Evolutionary conservation across 2,888 invertebrate species (phyloP), one percentile per base, ranked within the genome.

Genomic region (Cephus sareptanus): DNA sequence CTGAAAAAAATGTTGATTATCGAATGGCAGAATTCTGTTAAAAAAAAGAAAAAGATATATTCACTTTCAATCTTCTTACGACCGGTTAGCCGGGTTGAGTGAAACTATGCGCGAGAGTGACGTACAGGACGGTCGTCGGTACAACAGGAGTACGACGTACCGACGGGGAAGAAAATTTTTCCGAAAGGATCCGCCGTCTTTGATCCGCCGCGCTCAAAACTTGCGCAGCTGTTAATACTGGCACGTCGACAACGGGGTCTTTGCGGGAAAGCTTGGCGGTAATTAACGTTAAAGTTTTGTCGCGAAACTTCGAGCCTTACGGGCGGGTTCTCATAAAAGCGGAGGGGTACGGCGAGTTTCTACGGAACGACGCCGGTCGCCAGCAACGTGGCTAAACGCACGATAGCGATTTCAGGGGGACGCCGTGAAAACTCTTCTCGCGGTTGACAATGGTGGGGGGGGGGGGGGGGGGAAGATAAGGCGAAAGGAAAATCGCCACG

Each of bases 371-470:
- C 56, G 23, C 23, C 23, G 56, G 56, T 23, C 56, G 56, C 23
- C 56, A 9, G 15, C 6, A 23, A 9, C 23, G 23, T 15, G 15
- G 56, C 56, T 56, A 87, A 88, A 86, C 88, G 89, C 89, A 88
- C 89, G 90, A 88, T 86, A 85, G 81, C 82, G 86, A 84, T 84
- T 83, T 83, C 85, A 87, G 89, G 89, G 89, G 86, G 85, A 82
- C 79, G 79, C 80, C 79, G 80, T 81, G 83, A 81, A 85, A 86
- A 86, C 85, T 86, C 86, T 84, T 86, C 86, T 83, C 84, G 84
- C 81, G 81, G 23, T 23, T 85, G 78, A 81, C 80, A 81, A 81
- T 81, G 77, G 77, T 77, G 78, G 1, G 2, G 31, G 34, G 9
- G 34, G 1, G 0, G n/a, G 33, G 34, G 0, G 30, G 34, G 68